Evolutionary conservation across 2,797 vertebrate species (phyloP).

Genomic region (Propithecus perrieri): DNA sequence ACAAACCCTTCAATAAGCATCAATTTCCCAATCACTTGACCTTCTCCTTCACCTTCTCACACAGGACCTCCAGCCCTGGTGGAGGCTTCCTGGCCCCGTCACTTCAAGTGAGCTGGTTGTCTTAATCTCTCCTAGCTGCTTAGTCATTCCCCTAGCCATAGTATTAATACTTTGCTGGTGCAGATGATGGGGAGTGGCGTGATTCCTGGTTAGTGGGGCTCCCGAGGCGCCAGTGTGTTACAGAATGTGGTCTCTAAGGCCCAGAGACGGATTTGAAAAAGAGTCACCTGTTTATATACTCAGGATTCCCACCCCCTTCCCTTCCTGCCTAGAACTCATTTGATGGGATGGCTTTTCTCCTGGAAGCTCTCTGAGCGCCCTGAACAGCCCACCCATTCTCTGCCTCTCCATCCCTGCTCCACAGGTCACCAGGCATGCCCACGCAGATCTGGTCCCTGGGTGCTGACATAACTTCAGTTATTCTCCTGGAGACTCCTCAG

Average conservation of each 20-base stretch:
- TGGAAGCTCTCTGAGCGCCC: neutral
- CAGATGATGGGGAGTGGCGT: neutral
- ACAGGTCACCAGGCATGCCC: neutral
- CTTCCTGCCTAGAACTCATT: neutral
- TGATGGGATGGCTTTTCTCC: neutral
- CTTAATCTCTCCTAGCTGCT: neutral
- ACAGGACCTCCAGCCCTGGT: neutral
- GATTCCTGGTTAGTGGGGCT: neutral
- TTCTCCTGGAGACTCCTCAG: neutral
- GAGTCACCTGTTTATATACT: neutral
- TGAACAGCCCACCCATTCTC: neutral
- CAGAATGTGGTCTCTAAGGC: neutral
- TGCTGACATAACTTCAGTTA: neutral
- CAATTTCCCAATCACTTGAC: neutral
- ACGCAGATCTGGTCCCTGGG: too few relatives aligned
- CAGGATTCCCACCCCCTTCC: neutral
- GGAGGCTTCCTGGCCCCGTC: fast-evolving
- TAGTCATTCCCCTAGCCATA: too few relatives aligned
- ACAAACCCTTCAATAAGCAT: neutral
- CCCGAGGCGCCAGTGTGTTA: neutral
- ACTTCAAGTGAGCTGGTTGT: neutral
- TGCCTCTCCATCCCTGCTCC: neutral
- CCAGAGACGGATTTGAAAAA: neutral
- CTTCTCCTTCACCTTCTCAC: neutral
- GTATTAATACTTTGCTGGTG: too few relatives aligned